These are phyloP conservation scores for Scrobipalpa costella DNA, from an alignment of 2,888 invertebrate species.

Conservation along the genomic window DNA sequence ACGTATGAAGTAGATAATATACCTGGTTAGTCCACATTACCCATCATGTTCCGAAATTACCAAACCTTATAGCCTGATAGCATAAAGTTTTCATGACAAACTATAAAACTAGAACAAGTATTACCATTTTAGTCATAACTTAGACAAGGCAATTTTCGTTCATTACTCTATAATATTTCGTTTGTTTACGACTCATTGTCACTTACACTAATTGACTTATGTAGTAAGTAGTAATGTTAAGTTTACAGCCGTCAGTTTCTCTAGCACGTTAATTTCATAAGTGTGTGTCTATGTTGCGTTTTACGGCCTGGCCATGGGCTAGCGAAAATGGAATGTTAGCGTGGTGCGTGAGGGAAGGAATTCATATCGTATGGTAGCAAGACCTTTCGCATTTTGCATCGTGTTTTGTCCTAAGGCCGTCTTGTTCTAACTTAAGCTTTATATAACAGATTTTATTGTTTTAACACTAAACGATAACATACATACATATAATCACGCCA, in stretches of 20 bases:
- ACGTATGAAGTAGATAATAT: not conserved
- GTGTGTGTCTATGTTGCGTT: not conserved
- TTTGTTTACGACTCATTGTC: not conserved
- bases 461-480: no score
- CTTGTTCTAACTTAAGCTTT: no score
- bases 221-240: not conserved
- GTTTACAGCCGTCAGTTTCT: not conserved
- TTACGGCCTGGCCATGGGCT: no score
- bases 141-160: not conserved
- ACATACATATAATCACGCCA: no score
- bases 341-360: no score
- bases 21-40: no score
- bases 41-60: no score
- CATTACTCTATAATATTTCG: conserved; percentile 7
- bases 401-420: no score
- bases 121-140: not conserved
- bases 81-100: not conserved
- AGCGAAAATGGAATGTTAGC: no score
- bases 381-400: no score
- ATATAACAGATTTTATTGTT: no score
- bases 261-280: not conserved
- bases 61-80: not conserved
- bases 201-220: not conserved
- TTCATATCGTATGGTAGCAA: no score
- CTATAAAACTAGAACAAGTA: not conserved